Base-by-base conservation (phyloP, 2,888 invertebrate species). In the Eudemis profundana region DNA sequence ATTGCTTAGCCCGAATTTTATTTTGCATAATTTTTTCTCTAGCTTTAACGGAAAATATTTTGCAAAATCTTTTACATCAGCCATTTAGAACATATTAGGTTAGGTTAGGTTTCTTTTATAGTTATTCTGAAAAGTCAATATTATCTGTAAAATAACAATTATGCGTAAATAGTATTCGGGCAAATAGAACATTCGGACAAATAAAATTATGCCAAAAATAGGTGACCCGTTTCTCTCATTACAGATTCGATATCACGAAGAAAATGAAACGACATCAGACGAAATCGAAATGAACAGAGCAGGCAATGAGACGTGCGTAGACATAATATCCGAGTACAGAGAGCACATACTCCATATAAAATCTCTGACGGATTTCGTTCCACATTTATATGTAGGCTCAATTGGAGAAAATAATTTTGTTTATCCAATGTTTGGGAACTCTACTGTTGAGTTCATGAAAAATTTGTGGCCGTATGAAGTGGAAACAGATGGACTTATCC, bases 401-500 rank as follows among this genome's bases (percentile, higher is more conserved):
- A 74, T 85, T 2, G 71, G 73, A 2, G 70, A 75, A 0, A 59
- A 74, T 8, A 59, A 71, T 10, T 83, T 87, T 0, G 71, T 89
- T 0, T 91, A 89, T 66, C 90, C 89, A 0, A 77, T 75, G 38
- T 90, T 87, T 69, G 75, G 74, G 15, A 70, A 76, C 44, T 70
- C 72, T 8, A 72, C 73, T 4, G 67, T 74, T 2, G 77, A 81
- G 2, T 75, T 89, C 4, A 69, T 89, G 61, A 54, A 80, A 8
- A 72, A 67, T 21, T 71, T 90, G 56, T 89, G 89, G 89, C 29
- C 68, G 1, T 84, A 79, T 33, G 69, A 76, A 8, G 68, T 61
- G 0, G 70, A 78, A 10, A 61, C 85, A n/a, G 87, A 90, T 70
- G 94, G 93, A 4, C 75, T 93, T 40, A 68, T 93, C 19, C 78